Conservation (phyloP, 2,888 invertebrate species). For the Blastobasis lacticolella region DNA sequence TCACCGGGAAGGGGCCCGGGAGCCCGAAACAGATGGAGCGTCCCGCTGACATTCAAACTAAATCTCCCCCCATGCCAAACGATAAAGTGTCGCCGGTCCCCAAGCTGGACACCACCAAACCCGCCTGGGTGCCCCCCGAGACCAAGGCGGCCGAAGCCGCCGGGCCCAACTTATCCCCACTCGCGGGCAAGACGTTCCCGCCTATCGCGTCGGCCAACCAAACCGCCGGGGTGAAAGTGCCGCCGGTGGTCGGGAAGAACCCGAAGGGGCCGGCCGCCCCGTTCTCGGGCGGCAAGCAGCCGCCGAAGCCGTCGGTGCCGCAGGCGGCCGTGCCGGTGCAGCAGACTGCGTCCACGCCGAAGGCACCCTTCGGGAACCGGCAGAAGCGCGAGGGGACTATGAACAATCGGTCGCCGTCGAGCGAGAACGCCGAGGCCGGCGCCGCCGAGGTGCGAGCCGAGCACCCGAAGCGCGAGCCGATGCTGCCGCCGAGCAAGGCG, state of each 20-base stretch:
- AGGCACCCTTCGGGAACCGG: conserved; percentile 61
- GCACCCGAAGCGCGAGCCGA: conserved; percentile 51
- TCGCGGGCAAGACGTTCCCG: conserved; percentile 40
- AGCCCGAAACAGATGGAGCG: conserved; percentile 55
- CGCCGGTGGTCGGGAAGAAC: conserved; percentile 41
- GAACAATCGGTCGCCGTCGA: conserved; percentile 56
- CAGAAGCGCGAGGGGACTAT: conserved; percentile 58
- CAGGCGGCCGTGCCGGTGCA: conserved; percentile 60
- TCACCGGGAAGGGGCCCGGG: conserved; percentile 41
- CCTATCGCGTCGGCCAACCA: conserved; percentile 32
- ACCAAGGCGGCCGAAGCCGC: conserved; percentile 28
- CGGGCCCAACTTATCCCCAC: conserved; percentile 19
- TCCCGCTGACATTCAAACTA: conserved; percentile 29
- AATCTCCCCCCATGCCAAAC: conserved; percentile 26
- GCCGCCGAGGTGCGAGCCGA: conserved; percentile 30
- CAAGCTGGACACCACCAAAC: conserved; percentile 47
- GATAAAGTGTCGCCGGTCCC: conserved; percentile 40
- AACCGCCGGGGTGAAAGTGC: conserved; percentile 37
- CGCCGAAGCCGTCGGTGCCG: conserved; percentile 58
- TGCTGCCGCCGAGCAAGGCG: conserved; percentile 59
- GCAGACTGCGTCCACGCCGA: conserved; percentile 57
- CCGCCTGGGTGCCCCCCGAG: conserved; percentile 45
- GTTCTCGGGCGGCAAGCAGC: conserved; percentile 58
- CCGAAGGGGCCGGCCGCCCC: conserved; percentile 61
- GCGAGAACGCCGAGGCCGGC: conserved; percentile 37